Base-by-base conservation (phyloP, 2,888 invertebrate species). In the Orthonevra nobilis region DNA sequence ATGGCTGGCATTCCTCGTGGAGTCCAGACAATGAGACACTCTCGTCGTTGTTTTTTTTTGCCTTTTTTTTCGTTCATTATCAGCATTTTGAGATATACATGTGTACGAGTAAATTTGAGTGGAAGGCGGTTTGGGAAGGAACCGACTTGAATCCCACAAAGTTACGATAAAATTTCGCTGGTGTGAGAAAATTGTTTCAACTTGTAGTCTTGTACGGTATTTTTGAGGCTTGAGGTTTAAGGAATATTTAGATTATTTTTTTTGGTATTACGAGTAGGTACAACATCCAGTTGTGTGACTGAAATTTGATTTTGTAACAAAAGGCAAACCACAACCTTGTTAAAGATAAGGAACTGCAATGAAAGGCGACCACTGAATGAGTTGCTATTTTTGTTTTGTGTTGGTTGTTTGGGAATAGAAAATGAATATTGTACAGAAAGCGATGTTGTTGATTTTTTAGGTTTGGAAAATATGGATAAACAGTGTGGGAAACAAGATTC, bases 151-250 rank as follows among this genome's bases (percentile, higher is more conserved):
- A 56, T 52, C 66, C 12, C 66, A 54, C 40, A 30, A 48, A 28
- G 6, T n/a, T 20, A 54, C 28, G 69, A 75, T 75, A 69, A 50
- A 63, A 50, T 64, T 69, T 69, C 69, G 23, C 61, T n/a, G 64
- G 63, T 75, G 75, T 75, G 75, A 63, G 75, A 75, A 69, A 75
- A 54, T 63, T 44, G 42, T 40, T 75, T 56, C 46, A 58, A 50
- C n/a, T 38, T 30, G 12, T 32, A n/a, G n/a, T n/a, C n/a, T n/a
- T n/a, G n/a, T n/a, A n/a, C n/a, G n/a, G n/a, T n/a, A n/a, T 60
- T 20, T 44, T 34, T 44, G n/a, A 28, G 6, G 23, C 5, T 23
- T 23, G 6, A 38, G 17, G n/a, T 14, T n/a, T 38, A n/a, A 6
- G 30, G 9, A 26, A 19, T 9, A 56, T 30, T 10, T 38, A 30